These are phyloP conservation scores for Latrodectus elegans DNA, from an alignment of 2,888 invertebrate genomes.

Conservation along the genomic window DNA sequence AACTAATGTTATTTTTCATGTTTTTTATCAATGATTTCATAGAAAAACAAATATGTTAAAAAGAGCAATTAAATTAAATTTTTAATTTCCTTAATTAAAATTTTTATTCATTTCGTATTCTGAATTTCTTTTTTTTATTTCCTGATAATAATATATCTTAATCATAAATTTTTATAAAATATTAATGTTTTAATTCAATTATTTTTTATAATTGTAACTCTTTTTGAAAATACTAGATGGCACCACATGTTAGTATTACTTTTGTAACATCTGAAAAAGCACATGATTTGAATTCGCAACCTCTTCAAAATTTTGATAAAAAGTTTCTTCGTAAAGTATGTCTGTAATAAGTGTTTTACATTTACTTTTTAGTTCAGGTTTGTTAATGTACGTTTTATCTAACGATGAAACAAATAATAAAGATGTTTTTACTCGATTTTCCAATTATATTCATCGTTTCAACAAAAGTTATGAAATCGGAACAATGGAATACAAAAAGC, in stretches of 20 bases:
- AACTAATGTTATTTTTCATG: too few relatives aligned
- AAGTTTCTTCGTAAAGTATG: slow-evolving; percentile 9
- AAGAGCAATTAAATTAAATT: too few relatives aligned
- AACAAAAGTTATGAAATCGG: slow-evolving; percentile 79
- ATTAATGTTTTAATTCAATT: too few relatives aligned
- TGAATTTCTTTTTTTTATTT: too few relatives aligned
- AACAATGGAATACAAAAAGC: slow-evolving; percentile 77
- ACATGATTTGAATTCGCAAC: slow-evolving; percentile 42
- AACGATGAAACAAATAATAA: slow-evolving; percentile 9
- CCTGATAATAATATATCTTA: too few relatives aligned
- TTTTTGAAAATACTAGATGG: neutral
- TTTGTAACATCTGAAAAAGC: slow-evolving; percentile 10
- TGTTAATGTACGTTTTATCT: slow-evolving; percentile 40
- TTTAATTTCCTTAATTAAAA: too few relatives aligned
- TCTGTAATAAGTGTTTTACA: slow-evolving; percentile 34
- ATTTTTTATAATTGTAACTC: too few relatives aligned
- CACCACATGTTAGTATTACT: neutral
- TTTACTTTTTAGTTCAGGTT: slow-evolving; percentile 36
- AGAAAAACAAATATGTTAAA: too few relatives aligned
- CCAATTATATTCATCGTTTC: slow-evolving; percentile 78
- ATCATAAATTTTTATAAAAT: too few relatives aligned
- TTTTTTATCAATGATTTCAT: too few relatives aligned
- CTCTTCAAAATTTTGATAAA: slow-evolving; percentile 10
- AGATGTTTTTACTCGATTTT: slow-evolving; percentile 73
- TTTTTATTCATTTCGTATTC: too few relatives aligned